phyloP scores from a whole-genome alignment of 2,797 vertebrate genomes.

The Myotis myotis region DNA sequence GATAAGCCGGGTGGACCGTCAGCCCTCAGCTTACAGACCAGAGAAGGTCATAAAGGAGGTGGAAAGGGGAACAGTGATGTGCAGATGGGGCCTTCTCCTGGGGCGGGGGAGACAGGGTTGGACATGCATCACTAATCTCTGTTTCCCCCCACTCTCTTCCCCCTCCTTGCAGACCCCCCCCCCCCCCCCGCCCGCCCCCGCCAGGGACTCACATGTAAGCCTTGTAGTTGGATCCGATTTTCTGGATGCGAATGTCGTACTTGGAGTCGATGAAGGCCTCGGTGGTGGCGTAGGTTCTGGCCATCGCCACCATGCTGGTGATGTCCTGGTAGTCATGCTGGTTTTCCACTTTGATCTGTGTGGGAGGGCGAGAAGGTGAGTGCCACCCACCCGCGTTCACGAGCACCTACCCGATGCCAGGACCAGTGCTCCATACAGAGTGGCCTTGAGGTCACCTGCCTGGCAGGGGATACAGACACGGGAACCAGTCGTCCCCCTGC shows the following conservation, averaged over 20 bases:
- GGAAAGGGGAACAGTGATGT: not conserved
- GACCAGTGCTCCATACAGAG: not conserved
- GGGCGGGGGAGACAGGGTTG: not conserved
- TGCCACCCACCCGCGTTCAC: fast-evolving
- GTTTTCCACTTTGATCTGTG: slow-evolving; percentile 96
- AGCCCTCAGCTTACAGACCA: not conserved
- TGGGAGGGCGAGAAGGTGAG: not conserved
- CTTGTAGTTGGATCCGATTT: slow-evolving; percentile 98
- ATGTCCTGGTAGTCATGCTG: slow-evolving; percentile 96
- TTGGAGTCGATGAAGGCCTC: slow-evolving; percentile 97
- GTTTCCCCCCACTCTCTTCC: not conserved
- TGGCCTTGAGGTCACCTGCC: not conserved
- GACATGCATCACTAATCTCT: fast-evolving
- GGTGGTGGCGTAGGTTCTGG: slow-evolving; percentile 94
- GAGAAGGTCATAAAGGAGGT: not conserved
- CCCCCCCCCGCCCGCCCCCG: fast-evolving
- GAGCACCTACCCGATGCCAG: not conserved
- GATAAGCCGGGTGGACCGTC: not conserved
- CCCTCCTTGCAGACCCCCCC: fast-evolving
- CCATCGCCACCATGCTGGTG: slow-evolving; percentile 95
- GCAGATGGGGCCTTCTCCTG: not conserved
- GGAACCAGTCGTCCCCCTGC: not conserved
- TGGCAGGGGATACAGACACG: not conserved
- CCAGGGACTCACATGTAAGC: slow-evolving; percentile 95
- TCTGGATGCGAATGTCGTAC: slow-evolving; percentile 97